A percentile compares a stretch with the other conserved stretches of the same genome.
Evolutionary conservation across 1,140 invertebrate genomes (phyloP).

Genomic region (Spodoptera frugiperda): DNA sequence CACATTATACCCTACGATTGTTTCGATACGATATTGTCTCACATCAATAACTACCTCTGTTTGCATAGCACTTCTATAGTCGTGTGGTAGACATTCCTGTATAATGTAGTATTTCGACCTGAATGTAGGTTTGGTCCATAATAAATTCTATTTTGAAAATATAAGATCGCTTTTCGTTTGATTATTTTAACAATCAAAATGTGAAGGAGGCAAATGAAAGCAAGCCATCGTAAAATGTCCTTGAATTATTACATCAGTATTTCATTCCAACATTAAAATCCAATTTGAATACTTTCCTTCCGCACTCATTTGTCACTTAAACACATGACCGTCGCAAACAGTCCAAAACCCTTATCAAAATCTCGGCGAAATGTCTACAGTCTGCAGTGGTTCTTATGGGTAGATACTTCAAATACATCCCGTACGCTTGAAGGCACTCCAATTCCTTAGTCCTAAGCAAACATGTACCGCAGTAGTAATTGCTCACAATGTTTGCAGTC

Average conservation of each 20-base stretch:
- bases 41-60: slow-evolving; percentile 69
- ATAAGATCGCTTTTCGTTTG: too few species aligned
- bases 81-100: neutral
- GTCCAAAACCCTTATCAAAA: slow-evolving; percentile 29
- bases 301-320: neutral
- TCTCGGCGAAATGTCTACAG: slow-evolving; percentile 44
- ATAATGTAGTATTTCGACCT: neutral
- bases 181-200: too few species aligned
- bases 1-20: slow-evolving; percentile 77
- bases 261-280: neutral
- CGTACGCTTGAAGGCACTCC: slow-evolving; percentile 83
- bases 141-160: too few species aligned
- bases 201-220: too few species aligned
- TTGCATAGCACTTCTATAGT: slow-evolving; percentile 60
- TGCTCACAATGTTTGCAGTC: slow-evolving; percentile 82
- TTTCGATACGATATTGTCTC: slow-evolving; percentile 82
- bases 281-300: slow-evolving; percentile 16
- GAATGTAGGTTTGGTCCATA: too few species aligned
- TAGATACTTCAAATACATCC: slow-evolving; percentile 81
- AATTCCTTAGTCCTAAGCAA: slow-evolving; percentile 85
- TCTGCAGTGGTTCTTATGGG: slow-evolving; percentile 38
- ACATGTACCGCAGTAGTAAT: slow-evolving; percentile 84
- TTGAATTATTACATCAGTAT: too few species aligned
- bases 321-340: slow-evolving; percentile 22
- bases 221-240: neutral